These are phyloP conservation scores for Frieseomelitta varia DNA, from an alignment of 1,140 invertebrate species.

Conservation along the genomic window DNA sequence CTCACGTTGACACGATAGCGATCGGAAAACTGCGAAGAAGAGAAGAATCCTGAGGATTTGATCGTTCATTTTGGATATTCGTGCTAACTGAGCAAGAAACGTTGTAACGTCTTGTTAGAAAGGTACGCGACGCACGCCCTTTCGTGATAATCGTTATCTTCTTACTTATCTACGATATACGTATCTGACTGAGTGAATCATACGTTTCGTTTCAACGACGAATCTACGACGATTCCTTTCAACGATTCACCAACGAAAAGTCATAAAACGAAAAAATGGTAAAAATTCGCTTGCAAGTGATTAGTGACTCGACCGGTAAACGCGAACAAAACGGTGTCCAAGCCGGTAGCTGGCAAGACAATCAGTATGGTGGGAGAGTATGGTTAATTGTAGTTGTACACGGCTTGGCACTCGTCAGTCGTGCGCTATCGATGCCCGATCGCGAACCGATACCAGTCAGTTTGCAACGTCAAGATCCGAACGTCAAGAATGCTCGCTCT, in stretches of 20 bases:
- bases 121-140: constrained; percentile 22
- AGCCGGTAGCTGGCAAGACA: constrained; percentile 22
- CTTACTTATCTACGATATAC: constrained; percentile 46
- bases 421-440: constrained; percentile 43
- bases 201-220: neutral
- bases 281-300: too few species aligned
- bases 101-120: neutral
- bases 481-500: neutral
- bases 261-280: neutral
- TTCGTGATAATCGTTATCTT: constrained; percentile 59
- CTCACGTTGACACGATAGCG: constrained; percentile 30
- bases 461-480: neutral
- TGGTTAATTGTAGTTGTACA: constrained; percentile 26
- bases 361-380: constrained; percentile 39
- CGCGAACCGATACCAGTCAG: constrained; percentile 27
- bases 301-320: neutral
- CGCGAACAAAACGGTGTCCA: neutral
- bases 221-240: neutral
- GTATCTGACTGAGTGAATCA: constrained; percentile 40
- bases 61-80: constrained; percentile 10
- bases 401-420: constrained; percentile 44
- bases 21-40: neutral
- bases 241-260: too few species aligned
- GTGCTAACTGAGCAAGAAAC: neutral
- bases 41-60: neutral